phyloP scores from a whole-genome alignment of 2,888 invertebrate genomes.

The Syrphus vitripennis region DNA sequence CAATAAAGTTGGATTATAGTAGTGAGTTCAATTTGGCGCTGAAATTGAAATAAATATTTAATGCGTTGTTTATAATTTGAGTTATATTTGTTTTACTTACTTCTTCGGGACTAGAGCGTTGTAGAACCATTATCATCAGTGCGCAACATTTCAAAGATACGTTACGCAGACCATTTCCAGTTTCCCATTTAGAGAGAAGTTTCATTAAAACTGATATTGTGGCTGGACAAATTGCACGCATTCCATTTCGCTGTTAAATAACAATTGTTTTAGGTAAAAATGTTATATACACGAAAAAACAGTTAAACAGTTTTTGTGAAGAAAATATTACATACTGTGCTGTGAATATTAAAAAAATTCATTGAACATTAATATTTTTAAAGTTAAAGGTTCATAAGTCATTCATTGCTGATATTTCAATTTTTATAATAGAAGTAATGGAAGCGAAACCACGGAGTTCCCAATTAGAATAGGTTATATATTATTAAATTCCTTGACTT shows the following conservation, averaged over 20 bases:
- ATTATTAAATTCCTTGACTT: no score
- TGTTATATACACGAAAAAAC: not conserved
- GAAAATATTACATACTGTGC: not conserved
- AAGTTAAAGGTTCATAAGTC: no score
- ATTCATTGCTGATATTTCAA: no score
- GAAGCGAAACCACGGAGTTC: no score
- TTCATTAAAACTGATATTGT: constrained; percentile 83
- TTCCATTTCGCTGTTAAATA: constrained; percentile 83
- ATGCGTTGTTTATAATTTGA: not conserved
- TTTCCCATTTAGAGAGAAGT: constrained; percentile 81
- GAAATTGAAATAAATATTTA: constrained; percentile 62
- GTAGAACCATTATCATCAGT: constrained; percentile 83
- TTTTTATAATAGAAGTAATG: no score
- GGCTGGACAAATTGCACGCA: constrained; percentile 84
- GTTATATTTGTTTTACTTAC: constrained; percentile 75
- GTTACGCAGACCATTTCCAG: constrained; percentile 79
- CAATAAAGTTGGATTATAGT: constrained; percentile 80
- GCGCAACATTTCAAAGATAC: constrained; percentile 83
- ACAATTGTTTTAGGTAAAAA: not conserved
- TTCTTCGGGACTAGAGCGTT: constrained; percentile 83
- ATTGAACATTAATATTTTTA: not conserved
- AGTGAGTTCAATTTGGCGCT: constrained; percentile 84
- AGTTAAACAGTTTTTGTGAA: not conserved
- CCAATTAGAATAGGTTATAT: no score
- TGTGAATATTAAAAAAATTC: not conserved